Evolutionary conservation across 2,888 invertebrate species (phyloP), one percentile per base, ranked within the genome.

Genomic region (Lithophane socia): DNA sequence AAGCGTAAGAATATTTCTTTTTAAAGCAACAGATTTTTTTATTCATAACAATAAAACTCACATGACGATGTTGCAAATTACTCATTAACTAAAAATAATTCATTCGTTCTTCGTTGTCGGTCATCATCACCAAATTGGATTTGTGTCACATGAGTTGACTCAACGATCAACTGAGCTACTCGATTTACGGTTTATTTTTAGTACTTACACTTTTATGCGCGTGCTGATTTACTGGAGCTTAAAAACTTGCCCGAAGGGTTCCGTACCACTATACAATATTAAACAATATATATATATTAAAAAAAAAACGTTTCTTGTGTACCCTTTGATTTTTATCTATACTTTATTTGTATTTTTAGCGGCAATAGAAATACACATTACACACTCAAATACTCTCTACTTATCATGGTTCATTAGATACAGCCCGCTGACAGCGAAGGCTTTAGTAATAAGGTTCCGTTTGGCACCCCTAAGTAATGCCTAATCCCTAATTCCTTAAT

Each of bases 51-150:
- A 21, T 24, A 16, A 37, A 37, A 71, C 16, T 13, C 5, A 16
- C 24, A 24, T 61, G n/a, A 16, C 21, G 13, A 24, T 56, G 13
- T 63, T 4, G 9, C 42, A 52, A 37, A 60, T 71, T 83, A 72
- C 16, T 78, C 67, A 73, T 71, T 12, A 42, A 83, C 84, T 90
- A 87, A 90, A 91, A 91, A 89, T 88, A 89, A 86, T 61, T 52
- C 13, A 84, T 79, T 29, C 42, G 18, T 16, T 56, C 77, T 85
- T 73, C 85, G 44, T 52, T 78, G 73, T 79, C 86, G 87, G 88
- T 86, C 86, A 88, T 92, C 91, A 87, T 87, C 80, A 81, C 86
- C 78, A 85, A 91, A 92, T 90, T 89, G 90, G 90, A 92, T 93
- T 91, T 91, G 90, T 93, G 93, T 93, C 92, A 90, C 84, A 89